Evolutionary conservation across 2,113 vertebrate genomes (phyloP).

Genomic region (Acrocephalus kingi): DNA sequence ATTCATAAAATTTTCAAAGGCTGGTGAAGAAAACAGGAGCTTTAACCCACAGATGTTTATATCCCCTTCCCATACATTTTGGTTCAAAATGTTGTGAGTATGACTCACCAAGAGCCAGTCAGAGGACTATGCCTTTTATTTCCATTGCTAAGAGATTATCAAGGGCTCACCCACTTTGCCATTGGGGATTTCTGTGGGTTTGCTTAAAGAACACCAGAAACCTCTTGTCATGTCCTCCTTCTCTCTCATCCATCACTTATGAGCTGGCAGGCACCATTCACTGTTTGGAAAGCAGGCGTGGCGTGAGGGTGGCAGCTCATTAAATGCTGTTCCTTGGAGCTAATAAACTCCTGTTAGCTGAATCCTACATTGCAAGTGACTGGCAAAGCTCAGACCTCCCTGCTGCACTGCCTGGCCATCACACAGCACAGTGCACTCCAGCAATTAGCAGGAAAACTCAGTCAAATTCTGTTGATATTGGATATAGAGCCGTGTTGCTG

Average conservation of each 20-base stretch:
- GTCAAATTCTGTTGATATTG: constrained; percentile 41
- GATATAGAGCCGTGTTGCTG: not conserved
- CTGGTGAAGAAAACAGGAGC: not conserved
- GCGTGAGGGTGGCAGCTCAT: not conserved
- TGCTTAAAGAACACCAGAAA: not conserved
- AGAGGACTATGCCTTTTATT: not conserved
- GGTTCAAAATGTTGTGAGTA: not conserved
- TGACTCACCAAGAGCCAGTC: not conserved
- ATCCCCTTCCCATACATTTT: not conserved
- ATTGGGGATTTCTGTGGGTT: not conserved
- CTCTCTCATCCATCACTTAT: not conserved
- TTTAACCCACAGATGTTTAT: not conserved
- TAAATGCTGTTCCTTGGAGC: constrained; percentile 36
- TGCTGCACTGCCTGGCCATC: constrained; percentile 37
- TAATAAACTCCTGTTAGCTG: constrained; percentile 16
- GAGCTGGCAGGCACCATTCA: not conserved
- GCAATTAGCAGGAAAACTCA: constrained; percentile 7
- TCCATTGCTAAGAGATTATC: not conserved
- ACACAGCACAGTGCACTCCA: not conserved
- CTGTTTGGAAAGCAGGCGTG: constrained; percentile 11
- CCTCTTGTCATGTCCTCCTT: not conserved
- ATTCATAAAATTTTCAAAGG: not conserved
- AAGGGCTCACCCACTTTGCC: not conserved
- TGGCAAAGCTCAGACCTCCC: constrained; percentile 36
- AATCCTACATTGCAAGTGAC: constrained; percentile 9